A percentile compares a stretch with the other conserved stretches of the same genome.
Evolutionary conservation across 2,888 invertebrate genomes (phyloP).

Genomic region (Oeneis ivallda): DNA sequence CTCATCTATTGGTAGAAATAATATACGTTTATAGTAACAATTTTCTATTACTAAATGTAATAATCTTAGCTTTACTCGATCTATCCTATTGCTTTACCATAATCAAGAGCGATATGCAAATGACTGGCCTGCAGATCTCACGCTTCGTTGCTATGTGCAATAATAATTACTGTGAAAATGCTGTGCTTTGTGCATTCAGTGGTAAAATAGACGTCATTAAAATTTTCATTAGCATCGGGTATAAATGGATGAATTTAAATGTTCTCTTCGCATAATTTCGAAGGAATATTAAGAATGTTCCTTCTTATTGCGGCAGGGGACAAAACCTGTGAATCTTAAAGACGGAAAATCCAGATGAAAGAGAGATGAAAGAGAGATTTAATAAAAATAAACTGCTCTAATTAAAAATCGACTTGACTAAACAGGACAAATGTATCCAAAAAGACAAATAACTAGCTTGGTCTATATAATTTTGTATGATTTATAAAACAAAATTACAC

Average conservation of each 20-base stretch:
- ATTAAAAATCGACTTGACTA: no score
- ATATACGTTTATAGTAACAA: background rate
- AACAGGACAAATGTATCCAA: background rate
- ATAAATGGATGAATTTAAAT: background rate
- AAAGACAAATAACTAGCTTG: background rate
- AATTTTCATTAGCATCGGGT: background rate
- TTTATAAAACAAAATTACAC: background rate
- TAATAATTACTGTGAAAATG: constrained; percentile 35
- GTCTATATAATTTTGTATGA: background rate
- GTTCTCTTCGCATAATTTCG: background rate
- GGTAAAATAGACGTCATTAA: constrained; percentile 21
- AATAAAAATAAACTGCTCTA: no score
- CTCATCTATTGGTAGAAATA: background rate
- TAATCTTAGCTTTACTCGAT: background rate
- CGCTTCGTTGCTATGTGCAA: constrained; percentile 33
- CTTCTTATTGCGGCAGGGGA: background rate
- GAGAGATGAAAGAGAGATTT: background rate
- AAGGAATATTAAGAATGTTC: no score
- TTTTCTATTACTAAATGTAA: constrained; percentile 13
- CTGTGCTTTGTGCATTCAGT: constrained; percentile 28
- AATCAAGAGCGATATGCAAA: constrained; percentile 30
- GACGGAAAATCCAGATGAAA: background rate
- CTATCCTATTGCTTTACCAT: constrained; percentile 24
- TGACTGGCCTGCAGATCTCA: constrained; percentile 37
- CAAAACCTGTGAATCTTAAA: background rate